Evolutionary conservation across 2,888 invertebrate genomes (phyloP).

Genomic region (Linyphia triangularis): DNA sequence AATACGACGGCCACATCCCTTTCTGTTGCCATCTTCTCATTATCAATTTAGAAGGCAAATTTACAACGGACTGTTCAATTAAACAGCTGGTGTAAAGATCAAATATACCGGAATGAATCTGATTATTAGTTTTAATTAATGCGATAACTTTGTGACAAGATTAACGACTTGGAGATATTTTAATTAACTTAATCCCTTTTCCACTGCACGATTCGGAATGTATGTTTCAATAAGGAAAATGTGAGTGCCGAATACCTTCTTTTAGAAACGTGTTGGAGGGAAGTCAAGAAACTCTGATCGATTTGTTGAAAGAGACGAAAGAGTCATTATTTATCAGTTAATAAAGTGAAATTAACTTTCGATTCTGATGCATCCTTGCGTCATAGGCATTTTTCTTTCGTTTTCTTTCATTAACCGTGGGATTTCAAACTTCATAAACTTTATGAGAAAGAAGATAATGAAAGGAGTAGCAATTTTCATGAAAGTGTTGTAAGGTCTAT

Average conservation of each 20-base stretch:
- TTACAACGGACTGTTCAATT: conserved; percentile 52
- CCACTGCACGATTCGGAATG: background rate
- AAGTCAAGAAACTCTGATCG: background rate
- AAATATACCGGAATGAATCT: conserved; percentile 58
- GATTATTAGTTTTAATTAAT: conserved; percentile 72
- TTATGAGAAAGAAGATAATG: too few species aligned
- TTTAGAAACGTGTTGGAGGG: background rate
- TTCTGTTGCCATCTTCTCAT: conserved; percentile 38
- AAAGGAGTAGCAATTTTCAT: too few species aligned
- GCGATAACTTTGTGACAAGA: conserved; percentile 72
- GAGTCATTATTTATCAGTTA: background rate
- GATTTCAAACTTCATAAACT: too few species aligned
- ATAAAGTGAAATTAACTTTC: too few species aligned
- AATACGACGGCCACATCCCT: conserved; percentile 3
- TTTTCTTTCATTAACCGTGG: too few species aligned
- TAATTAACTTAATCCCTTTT: conserved; percentile 61
- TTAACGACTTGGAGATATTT: conserved; percentile 56
- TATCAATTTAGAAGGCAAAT: conserved; percentile 55
- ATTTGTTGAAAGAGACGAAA: background rate
- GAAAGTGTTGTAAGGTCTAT: too few species aligned
- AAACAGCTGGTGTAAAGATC: conserved; percentile 60
- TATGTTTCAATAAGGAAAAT: conserved; percentile 38
- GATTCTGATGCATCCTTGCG: too few species aligned
- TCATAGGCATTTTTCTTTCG: too few species aligned
- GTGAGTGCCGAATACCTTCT: background rate